A percentile compares a stretch with the other conserved stretches of the same genome.
These are phyloP conservation scores for Chymomyza costata DNA, from an alignment of 1,140 invertebrate species.

Conservation along the genomic window DNA sequence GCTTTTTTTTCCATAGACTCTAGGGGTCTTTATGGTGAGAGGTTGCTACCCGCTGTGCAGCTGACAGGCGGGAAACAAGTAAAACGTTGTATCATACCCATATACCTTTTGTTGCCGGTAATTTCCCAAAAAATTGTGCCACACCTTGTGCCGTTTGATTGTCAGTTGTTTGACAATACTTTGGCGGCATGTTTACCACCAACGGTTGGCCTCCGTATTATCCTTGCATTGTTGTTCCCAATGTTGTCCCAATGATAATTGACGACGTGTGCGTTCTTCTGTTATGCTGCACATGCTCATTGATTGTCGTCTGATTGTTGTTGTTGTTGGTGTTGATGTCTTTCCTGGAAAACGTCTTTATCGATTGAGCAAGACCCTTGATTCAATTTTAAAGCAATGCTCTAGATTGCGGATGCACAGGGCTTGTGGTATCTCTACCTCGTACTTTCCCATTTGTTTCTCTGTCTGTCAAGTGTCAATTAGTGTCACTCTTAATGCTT, in stretches of 20 bases:
- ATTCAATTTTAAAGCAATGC: too few species aligned
- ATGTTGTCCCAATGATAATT: background rate
- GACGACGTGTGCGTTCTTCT: constrained; percentile 1
- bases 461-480: constrained; percentile 33
- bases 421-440: too few species aligned
- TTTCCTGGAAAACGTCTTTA: constrained; percentile 2
- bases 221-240: background rate
- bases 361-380: too few species aligned
- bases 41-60: background rate
- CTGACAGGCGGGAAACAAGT: constrained; percentile 3
- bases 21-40: too few species aligned
- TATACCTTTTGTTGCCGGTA: background rate
- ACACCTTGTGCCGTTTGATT: background rate
- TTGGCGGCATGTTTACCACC: constrained; percentile 2
- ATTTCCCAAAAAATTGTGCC: constrained; percentile 8
- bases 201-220: constrained; percentile 3
- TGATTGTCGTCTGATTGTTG: too few species aligned
- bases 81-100: too few species aligned
- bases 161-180: constrained; percentile 8
- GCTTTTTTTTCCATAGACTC: background rate
- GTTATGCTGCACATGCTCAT: too few species aligned
- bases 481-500: constrained; percentile 3
- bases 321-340: background rate
- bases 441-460: constrained; percentile 5
- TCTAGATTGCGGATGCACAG: too few species aligned